Conservation (phyloP, 2,797 vertebrate genomes). For the Pangasius djambal region DNA sequence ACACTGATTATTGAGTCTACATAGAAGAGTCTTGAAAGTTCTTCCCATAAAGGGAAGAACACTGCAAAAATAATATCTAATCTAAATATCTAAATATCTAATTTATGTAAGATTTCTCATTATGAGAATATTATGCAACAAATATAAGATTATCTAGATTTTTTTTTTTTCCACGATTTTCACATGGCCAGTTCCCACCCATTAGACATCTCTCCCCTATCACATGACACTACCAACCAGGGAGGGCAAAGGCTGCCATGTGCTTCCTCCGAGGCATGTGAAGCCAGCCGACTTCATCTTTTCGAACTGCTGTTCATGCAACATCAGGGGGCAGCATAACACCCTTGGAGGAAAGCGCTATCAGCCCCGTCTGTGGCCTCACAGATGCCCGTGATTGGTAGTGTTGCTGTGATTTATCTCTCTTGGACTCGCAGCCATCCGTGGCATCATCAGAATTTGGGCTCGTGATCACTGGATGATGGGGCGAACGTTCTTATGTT, state of each 20-base stretch:
- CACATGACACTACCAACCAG: neutral
- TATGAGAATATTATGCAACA: neutral
- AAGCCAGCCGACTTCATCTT: neutral
- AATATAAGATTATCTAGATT: neutral
- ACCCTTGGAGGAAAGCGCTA: neutral
- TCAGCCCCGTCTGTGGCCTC: neutral
- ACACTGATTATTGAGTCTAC: neutral
- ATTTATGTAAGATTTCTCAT: neutral
- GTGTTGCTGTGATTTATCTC: neutral
- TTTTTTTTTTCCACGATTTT: neutral
- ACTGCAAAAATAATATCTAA: neutral
- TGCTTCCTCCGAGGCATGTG: neutral
- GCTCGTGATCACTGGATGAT: neutral
- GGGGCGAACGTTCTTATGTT: neutral
- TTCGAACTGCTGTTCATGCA: neutral
- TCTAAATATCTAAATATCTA: too few relatives aligned
- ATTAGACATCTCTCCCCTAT: neutral
- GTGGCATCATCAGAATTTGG: neutral
- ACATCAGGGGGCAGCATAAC: neutral
- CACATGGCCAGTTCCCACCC: neutral
- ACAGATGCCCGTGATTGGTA: neutral
- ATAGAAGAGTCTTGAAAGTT: neutral
- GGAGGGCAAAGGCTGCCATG: neutral
- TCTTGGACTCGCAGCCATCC: too few relatives aligned
- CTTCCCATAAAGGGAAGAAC: neutral